A percentile compares a stretch with the other conserved stretches of the same genome.
phyloP scores from a whole-genome alignment of 1,140 invertebrate species.

The Drosophila micromelanica region DNA sequence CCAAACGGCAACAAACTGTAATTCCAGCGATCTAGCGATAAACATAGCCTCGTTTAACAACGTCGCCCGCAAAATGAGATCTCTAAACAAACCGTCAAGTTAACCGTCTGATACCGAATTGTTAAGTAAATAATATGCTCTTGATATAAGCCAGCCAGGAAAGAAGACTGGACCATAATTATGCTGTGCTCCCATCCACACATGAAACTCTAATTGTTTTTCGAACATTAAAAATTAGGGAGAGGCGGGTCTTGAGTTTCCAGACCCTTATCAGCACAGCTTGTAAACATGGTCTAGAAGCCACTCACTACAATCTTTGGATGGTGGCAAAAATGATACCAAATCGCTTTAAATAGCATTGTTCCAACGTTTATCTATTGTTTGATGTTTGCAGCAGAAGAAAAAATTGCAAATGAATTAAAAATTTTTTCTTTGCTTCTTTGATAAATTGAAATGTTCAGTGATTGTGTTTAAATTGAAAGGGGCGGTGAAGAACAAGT shows the following conservation, averaged over 20 bases:
- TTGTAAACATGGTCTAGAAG: conserved; percentile 44
- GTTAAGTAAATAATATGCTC: conserved; percentile 22
- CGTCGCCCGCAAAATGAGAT: conserved; percentile 25
- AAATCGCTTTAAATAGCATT: conserved; percentile 73
- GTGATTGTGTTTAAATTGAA: conserved; percentile 2
- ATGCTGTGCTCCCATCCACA: neutral
- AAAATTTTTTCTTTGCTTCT: conserved; percentile 36
- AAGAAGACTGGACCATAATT: neutral
- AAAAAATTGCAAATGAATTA: conserved; percentile 68
- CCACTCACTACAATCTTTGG: conserved; percentile 26
- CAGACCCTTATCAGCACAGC: conserved; percentile 29
- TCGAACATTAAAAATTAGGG: neutral
- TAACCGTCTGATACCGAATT: neutral
- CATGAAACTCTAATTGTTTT: conserved; percentile 19
- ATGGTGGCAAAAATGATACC: conserved; percentile 50
- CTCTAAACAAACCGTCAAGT: conserved; percentile 16
- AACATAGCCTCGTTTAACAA: conserved; percentile 20
- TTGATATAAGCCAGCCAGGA: neutral
- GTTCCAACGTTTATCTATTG: conserved; percentile 33
- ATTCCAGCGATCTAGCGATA: conserved; percentile 29
- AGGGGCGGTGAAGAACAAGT: too few relatives aligned
- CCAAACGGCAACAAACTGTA: conserved; percentile 9
- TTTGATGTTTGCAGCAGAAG: conserved; percentile 14
- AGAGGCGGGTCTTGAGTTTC: neutral
- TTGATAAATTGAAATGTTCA: conserved; percentile 22